A percentile compares a stretch with the other conserved stretches of the same genome.
Conservation (phyloP, 2,113 vertebrate species). For the Silurus glanis region DNA sequence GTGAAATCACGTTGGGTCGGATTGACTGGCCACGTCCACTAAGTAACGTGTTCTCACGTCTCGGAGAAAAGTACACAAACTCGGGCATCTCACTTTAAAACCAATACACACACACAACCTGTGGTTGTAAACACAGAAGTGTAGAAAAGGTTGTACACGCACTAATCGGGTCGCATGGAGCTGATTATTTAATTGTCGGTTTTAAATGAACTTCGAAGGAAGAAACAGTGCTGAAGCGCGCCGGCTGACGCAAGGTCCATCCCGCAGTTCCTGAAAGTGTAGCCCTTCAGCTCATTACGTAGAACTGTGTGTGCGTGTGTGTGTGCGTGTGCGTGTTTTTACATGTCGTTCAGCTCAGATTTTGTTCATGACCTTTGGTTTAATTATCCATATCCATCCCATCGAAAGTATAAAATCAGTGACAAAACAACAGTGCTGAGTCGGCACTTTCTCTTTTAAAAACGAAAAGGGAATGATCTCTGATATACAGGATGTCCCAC, state of each 20-base stretch:
- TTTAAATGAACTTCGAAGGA: background rate
- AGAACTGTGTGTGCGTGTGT: background rate
- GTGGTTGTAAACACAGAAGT: no score
- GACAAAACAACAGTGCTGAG: background rate
- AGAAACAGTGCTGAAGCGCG: background rate
- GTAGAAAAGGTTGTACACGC: background rate
- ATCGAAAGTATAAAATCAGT: background rate
- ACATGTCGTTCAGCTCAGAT: background rate
- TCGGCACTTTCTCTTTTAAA: background rate
- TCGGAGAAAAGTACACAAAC: background rate
- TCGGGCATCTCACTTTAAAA: conserved; percentile 1
- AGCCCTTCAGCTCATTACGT: background rate
- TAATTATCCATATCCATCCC: background rate
- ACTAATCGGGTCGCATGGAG: background rate
- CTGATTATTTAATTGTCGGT: background rate
- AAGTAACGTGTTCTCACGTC: background rate
- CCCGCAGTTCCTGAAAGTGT: background rate
- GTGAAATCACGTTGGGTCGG: background rate
- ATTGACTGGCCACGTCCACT: background rate
- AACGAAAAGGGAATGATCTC: background rate
- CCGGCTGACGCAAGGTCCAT: conserved; percentile 63
- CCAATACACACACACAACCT: background rate
- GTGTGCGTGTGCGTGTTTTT: no score
- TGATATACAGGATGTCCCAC: background rate
- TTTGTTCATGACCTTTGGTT: background rate